Evolutionary conservation across 2,797 vertebrate species (phyloP), one percentile per base, ranked within the genome.

Genomic region (Coendou prehensilis): DNA sequence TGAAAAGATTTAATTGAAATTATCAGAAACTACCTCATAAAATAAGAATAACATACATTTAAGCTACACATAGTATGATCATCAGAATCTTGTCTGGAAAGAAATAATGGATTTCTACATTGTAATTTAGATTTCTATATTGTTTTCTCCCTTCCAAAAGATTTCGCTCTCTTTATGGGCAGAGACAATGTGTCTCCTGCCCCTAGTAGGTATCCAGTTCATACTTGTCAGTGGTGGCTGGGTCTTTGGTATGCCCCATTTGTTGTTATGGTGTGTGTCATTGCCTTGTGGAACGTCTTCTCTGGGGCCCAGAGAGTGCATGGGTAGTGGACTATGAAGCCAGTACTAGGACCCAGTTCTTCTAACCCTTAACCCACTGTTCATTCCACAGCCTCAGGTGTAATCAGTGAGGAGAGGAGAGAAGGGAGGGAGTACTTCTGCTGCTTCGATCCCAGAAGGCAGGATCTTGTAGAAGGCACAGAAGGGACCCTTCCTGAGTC

Each of bases 1-100:
- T 71, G 54, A 80, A 83, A 95, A 50, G 8, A 90, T 80, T n/a
- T 81, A 80, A 93, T 67, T 93, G 10, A 54, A 26, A 93, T 37
- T 78, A 73, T 82, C 64, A 81, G 80, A 80, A 97, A 88, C 47
- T 87, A 64, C 17, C 17, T 9, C 6, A 47, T 37, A 61, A 73
- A 90, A 41, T 87, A 92, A 94, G 57, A 92, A 85, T 37, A 71
- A 10, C 11, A n/a, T 80, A 57, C 15, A 84, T 33, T 91, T 90
- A 96, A 95, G 37, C 76, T 84, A 76, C 28, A 63, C 26, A 30
- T 85, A 76, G 85, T 41, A 30, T 37, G 45, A 81, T 9, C 28
- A 81, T 57, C 37, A 80, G 14, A 18, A 82, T 78, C 54, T 81
- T 80, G 6, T 81, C 54, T 69, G 64, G 57, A 94, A 97, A 52